Evolutionary conservation across 2,888 invertebrate species (phyloP).

Genomic region (Thereva nobilitata): DNA sequence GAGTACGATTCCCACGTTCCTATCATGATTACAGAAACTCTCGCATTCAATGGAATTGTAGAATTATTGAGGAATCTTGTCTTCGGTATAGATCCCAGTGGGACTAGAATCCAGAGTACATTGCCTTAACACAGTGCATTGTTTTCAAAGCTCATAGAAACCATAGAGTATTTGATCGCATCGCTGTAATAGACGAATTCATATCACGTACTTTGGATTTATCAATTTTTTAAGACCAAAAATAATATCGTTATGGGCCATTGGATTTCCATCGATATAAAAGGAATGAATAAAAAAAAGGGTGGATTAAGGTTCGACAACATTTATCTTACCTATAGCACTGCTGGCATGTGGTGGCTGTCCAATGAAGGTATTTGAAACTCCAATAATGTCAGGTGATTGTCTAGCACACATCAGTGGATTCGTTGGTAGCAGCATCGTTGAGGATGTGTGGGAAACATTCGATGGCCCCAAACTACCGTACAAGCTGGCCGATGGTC

Average conservation of each 20-base stretch:
- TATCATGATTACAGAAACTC: too few species aligned
- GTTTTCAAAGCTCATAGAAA: too few species aligned
- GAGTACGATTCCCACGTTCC: too few species aligned
- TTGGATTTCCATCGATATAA: constrained; percentile 18
- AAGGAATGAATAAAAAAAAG: constrained; percentile 12
- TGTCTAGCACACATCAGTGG: constrained; percentile 49
- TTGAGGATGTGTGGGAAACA: constrained; percentile 49
- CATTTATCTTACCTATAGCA: constrained; percentile 44
- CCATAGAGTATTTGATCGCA: too few species aligned
- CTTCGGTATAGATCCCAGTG: too few species aligned
- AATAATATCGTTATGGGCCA: constrained; percentile 37
- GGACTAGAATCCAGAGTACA: too few species aligned
- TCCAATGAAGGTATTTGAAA: constrained; percentile 49
- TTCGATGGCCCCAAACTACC: constrained; percentile 51
- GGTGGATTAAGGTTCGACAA: background rate
- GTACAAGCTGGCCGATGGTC: constrained; percentile 53
- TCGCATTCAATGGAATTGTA: too few species aligned
- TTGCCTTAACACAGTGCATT: too few species aligned
- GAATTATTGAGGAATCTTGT: too few species aligned
- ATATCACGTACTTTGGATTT: constrained; percentile 42
- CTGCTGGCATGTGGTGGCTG: constrained; percentile 44
- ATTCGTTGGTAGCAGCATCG: constrained; percentile 48
- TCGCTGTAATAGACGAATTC: constrained; percentile 35
- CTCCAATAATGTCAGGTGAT: constrained; percentile 56
- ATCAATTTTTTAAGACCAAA: constrained; percentile 43